phyloP scores from a whole-genome alignment of 2,113 vertebrate genomes.

The Canis aureus region DNA sequence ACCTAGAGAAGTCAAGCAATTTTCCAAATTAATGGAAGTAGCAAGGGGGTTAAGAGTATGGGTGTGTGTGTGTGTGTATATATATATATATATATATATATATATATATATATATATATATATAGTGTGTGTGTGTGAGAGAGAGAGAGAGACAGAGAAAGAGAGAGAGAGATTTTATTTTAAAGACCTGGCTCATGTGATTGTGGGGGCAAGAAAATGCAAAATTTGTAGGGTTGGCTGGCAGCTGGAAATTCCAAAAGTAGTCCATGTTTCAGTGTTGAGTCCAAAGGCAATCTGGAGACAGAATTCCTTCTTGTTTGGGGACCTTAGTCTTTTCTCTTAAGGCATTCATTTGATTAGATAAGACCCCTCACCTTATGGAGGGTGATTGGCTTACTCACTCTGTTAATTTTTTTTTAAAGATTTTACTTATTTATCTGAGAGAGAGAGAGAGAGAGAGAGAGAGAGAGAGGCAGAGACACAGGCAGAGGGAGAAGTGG shows the following conservation, averaged over 20 bases:
- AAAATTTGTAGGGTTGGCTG: not conserved
- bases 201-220: not conserved
- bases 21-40: not conserved
- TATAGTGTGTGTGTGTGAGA: no score
- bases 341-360: not conserved
- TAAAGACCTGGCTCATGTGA: not conserved
- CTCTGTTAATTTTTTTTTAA: not conserved
- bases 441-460: no score
- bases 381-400: not conserved
- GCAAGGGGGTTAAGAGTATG: not conserved
- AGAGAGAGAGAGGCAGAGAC: no score
- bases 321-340: not conserved
- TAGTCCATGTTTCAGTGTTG: not conserved
- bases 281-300: not conserved
- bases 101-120: no score
- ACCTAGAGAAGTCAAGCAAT: not conserved
- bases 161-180: not conserved
- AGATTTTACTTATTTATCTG: no score
- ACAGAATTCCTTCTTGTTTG: not conserved
- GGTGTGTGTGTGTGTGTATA: not conserved
- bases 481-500: no score
- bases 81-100: no score
- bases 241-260: not conserved
- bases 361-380: not conserved
- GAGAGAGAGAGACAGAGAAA: accelerated